These are phyloP conservation scores for Eleginops maclovinus DNA, from an alignment of 2,113 vertebrate species.

Conservation along the genomic window DNA sequence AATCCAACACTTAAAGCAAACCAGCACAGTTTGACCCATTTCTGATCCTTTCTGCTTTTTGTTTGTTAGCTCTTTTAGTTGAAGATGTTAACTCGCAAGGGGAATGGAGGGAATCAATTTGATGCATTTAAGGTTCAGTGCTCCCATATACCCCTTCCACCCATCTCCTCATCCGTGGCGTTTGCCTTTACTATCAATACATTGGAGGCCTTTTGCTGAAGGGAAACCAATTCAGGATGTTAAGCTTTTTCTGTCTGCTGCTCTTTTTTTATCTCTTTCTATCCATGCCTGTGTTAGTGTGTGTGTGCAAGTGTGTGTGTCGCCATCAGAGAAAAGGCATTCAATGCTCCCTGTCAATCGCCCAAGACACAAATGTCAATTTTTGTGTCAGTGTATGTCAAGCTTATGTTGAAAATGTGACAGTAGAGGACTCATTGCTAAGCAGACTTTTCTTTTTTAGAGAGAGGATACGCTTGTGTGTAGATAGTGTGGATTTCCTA, in stretches of 20 bases:
- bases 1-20: neutral
- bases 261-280: neutral
- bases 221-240: constrained; percentile 42
- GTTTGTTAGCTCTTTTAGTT: constrained; percentile 29
- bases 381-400: constrained; percentile 33
- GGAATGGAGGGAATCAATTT: constrained; percentile 60
- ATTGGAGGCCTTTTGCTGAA: constrained; percentile 38
- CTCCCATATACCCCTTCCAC: constrained; percentile 28
- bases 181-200: constrained; percentile 43
- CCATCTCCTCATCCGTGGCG: constrained; percentile 27
- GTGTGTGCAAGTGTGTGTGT: neutral
- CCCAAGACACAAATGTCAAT: constrained; percentile 54
- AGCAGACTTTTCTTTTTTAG: constrained; percentile 5
- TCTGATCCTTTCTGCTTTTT: constrained; percentile 3
- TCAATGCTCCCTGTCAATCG: constrained; percentile 64
- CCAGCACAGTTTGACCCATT: neutral
- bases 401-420: constrained; percentile 46
- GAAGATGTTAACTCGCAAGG: constrained; percentile 33
- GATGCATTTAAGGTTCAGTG: constrained; percentile 58
- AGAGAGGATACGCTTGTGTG: constrained; percentile 18
- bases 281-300: neutral
- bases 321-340: constrained; percentile 28
- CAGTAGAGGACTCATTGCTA: constrained; percentile 38
- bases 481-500: constrained; percentile 16
- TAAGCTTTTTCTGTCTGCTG: neutral